Base-by-base conservation (phyloP, 2,888 invertebrate genomes). In the Smittia aterrima region DNA sequence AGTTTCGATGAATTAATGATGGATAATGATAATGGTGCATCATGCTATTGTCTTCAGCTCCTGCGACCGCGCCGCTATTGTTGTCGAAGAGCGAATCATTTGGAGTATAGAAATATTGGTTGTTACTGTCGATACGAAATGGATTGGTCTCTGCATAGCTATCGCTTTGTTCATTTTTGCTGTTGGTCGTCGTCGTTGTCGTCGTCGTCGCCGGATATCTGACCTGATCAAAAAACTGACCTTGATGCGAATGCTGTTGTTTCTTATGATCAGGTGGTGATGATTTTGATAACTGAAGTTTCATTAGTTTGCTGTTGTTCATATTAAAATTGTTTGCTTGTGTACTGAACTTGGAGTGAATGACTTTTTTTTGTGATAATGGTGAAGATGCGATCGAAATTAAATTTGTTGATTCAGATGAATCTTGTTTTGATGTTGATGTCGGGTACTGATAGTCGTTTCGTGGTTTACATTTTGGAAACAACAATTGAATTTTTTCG, bases 401-500 rank as follows among this genome's bases (percentile, higher is more conserved):
- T 22, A 62, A 24, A 24, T 72, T 41, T 20, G 62, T 24, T 62
- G 62, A 40, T 40, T 40, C 72, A 1, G 11, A n/a, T 25, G 24
- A 3, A 3, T 27, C 9, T 62, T 13, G 40, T 72, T 13, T 53
- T 22, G 47, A 20, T 47, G 47, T 41, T 40, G 16, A 18, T 58
- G 16, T 58, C 58, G 4, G 58, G 20, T 67, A 27, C 38, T 54
- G 70, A 67, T 67, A 67, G 7, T 72, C 72, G 20, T 13, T 54
- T 11, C 72, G 58, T 20, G 72, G 72, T 40, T 40, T 72, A 40
- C 93, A 93, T 90, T 93, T 93, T 80, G 92, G 92, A 85, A 93
- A 93, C 80, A 93, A 87, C 82, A 90, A 87, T 81, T 91, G 91
- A 85, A 93, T 92, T 85, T 90, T 89, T 86, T 92, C 92, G 84